Percentiles rank a stretch among this genome's conserved stretches.
These are phyloP conservation scores for Rosalia funebris DNA, from an alignment of 2,888 invertebrate genomes.

Conservation along the genomic window DNA sequence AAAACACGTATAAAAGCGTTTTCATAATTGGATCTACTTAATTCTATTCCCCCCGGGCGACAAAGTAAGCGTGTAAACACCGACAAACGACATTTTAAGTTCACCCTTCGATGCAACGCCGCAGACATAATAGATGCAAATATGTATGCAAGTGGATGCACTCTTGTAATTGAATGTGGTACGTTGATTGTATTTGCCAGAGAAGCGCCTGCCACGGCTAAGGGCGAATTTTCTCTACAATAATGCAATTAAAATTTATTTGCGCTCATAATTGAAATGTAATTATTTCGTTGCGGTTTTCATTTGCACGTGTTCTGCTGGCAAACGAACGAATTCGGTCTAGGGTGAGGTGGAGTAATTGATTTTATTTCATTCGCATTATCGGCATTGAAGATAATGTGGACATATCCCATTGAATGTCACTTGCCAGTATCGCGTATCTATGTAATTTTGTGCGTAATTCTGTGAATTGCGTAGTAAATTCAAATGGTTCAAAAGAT, in stretches of 20 bases:
- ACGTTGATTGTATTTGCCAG: conserved; percentile 12
- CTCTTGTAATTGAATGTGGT: conserved; percentile 33
- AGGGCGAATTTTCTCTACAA: conserved; percentile 9
- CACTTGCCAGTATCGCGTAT: too few relatives aligned
- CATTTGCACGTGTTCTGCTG: conserved; percentile 3
- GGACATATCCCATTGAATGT: too few relatives aligned
- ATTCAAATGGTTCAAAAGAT: too few relatives aligned
- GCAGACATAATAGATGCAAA: conserved; percentile 31
- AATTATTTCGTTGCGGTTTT: conserved; percentile 6
- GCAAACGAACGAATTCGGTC: background rate
- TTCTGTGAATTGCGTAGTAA: too few relatives aligned
- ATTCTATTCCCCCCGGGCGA: conserved; percentile 2
- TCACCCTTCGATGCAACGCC: conserved; percentile 11
- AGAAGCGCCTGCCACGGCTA: background rate
- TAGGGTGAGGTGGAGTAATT: background rate
- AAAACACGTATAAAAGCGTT: conserved; percentile 8
- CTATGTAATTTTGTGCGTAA: too few relatives aligned
- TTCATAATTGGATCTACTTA: conserved; percentile 13
- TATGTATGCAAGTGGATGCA: conserved; percentile 34
- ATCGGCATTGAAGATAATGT: too few relatives aligned
- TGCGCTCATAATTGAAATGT: conserved; percentile 8
- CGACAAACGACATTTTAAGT: conserved; percentile 28
- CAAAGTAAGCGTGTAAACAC: conserved; percentile 23
- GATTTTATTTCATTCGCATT: too few relatives aligned
- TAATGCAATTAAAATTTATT: conserved; percentile 20